Base-by-base conservation (phyloP, 2,113 vertebrate genomes). In the Podocnemis expansa region DNA sequence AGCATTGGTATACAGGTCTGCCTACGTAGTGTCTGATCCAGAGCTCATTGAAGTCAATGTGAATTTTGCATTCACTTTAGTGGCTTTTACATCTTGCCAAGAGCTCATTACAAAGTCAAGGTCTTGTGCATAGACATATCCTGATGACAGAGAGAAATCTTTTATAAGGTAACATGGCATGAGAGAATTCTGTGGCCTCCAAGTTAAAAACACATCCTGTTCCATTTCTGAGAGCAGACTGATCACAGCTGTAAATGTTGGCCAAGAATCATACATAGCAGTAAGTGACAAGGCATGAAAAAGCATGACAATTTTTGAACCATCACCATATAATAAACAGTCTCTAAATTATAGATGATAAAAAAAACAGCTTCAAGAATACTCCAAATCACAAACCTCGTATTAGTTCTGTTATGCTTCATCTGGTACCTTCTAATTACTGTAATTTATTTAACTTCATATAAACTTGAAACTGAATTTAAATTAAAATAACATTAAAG, bases 341-440 rank as follows among this genome's bases (percentile, higher is more conserved):
- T 6, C 51, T 91, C 25, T 91, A 88, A 93, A 94, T 94, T 96
- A 80, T 6, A 94, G 60, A 60, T 88, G 93, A 90, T 80, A 34
- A 47, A 47, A 94, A 83, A 56, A 87, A 34, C 49, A 91, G 27
- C 70, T 94, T 94, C 85, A 85, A 82, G 78, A 90, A 82, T 47
- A 51, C 3, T 86, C 25, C 11, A 87, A 83, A 95, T 90, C 89
- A 67, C 60, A 75, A 67, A 45, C 27, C 12, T 93, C 76, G 52
- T 5, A 3, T 78, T 79, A 90, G 82, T 92, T 85, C 51, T 92
- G n/a, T 8, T 89, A 6, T 76, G 10, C 9, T 73, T 88, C 1
- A 0, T 63, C 6, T 52, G 85, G 10, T 70, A 54, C 41, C 73
- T 88, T 82, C 88, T 25, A 38, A 79, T 60, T 88, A 86, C 52